A percentile compares a stretch with the other conserved stretches of the same genome.
These are phyloP conservation scores for Eupithecia inturbata DNA, from an alignment of 2,888 invertebrate genomes.

Conservation along the genomic window DNA sequence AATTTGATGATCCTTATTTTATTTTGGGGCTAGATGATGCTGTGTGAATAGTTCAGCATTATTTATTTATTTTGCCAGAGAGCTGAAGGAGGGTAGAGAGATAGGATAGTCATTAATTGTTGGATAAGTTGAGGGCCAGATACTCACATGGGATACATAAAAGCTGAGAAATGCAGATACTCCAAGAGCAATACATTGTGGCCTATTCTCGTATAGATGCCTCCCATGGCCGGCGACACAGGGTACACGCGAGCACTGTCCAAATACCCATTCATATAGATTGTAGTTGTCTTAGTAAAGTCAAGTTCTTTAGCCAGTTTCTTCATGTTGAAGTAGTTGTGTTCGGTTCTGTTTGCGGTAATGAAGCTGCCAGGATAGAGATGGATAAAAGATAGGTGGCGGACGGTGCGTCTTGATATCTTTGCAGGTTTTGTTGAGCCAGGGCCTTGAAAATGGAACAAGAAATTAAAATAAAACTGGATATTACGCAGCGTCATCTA, in stretches of 20 bases:
- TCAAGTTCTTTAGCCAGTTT: constrained; percentile 9
- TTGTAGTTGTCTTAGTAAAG: background rate
- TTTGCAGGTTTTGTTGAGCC: constrained; percentile 36
- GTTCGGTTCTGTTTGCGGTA: constrained; percentile 40
- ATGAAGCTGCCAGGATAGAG: constrained; percentile 25
- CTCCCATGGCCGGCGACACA: constrained; percentile 29
- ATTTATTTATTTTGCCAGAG: background rate
- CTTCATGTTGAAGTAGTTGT: constrained; percentile 29
- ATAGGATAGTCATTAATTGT: too few species aligned
- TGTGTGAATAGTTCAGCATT: too few species aligned
- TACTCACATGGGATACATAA: constrained; percentile 30
- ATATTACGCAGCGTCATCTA: background rate
- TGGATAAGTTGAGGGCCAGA: background rate
- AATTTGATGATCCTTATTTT: background rate
- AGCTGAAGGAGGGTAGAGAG: background rate
- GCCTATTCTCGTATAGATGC: constrained; percentile 35
- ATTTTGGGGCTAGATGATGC: too few species aligned
- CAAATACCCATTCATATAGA: constrained; percentile 11
- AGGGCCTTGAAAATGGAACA: constrained; percentile 29
- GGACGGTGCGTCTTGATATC: constrained; percentile 32
- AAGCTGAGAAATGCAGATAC: constrained; percentile 34
- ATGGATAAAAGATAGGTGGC: constrained; percentile 25
- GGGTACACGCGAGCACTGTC: constrained; percentile 13
- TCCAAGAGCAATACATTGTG: constrained; percentile 54
- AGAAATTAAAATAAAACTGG: background rate